Conservation (phyloP, 2,888 invertebrate species). For the Sphaerophoria taeniata region DNA sequence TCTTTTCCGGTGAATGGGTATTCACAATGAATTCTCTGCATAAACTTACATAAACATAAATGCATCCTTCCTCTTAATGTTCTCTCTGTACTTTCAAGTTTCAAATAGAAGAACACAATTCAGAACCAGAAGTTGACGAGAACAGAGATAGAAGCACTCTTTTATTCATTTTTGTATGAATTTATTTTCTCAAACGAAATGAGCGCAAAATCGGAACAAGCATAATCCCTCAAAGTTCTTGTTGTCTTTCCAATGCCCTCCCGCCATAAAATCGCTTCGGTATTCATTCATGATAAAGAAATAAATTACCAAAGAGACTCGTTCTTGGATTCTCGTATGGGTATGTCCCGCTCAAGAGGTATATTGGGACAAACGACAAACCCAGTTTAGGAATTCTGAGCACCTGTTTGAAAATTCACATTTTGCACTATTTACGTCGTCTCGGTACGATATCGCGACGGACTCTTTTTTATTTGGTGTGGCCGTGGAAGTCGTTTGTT, state of each 20-base stretch:
- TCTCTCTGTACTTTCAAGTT: not conserved
- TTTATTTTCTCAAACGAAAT: conserved; percentile 12
- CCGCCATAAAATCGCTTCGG: conserved; percentile 3
- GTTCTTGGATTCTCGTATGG: not conserved
- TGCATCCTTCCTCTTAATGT: conserved; percentile 31
- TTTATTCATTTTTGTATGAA: conserved; percentile 62
- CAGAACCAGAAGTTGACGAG: not conserved
- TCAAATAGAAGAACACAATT: conserved; percentile 9
- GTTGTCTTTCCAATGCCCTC: conserved; percentile 28
- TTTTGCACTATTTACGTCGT: conserved; percentile 80
- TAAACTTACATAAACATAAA: not conserved
- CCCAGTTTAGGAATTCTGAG: conserved; percentile 74
- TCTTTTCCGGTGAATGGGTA: conserved; percentile 4
- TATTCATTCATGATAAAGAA: conserved; percentile 59
- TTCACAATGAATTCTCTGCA: conserved; percentile 42
- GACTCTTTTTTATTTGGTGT: conserved; percentile 75
- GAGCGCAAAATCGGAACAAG: conserved; percentile 49
- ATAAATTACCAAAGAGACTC: conserved; percentile 40
- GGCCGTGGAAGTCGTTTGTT: conserved; percentile 41
- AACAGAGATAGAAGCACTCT: not conserved
- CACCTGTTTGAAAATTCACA: conserved; percentile 81
- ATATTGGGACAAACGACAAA: conserved; percentile 4
- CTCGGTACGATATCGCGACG: conserved; percentile 78
- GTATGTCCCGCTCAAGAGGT: not conserved
- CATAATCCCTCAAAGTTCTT: not conserved